Conservation (phyloP, 2,113 vertebrate genomes). For the Notothenia rossii region DNA sequence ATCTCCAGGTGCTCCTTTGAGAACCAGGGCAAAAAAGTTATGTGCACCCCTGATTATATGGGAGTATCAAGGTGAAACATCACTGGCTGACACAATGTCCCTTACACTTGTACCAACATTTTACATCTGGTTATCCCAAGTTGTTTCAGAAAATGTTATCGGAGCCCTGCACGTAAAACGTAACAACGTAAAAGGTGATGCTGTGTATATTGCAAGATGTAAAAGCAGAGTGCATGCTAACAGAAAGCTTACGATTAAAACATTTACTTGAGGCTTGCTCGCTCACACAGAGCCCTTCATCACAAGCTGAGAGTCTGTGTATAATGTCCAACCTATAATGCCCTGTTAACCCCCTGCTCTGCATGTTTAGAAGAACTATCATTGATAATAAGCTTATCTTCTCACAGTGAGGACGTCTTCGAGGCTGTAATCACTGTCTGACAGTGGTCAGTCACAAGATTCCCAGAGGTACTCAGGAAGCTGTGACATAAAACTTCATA, state of each 20-base stretch:
- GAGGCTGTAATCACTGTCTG: conserved; percentile 4
- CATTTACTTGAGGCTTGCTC: neutral
- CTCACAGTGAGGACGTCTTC: conserved; percentile 16
- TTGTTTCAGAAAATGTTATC: too few species aligned
- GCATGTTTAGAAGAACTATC: conserved; percentile 6
- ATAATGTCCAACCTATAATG: neutral
- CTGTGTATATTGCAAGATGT: too few species aligned
- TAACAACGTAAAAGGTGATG: too few species aligned
- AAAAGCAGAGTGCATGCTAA: too few species aligned
- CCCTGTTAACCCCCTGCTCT: conserved; percentile 14
- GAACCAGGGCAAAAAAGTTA: too few species aligned
- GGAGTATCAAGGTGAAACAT: neutral
- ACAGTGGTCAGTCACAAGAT: neutral
- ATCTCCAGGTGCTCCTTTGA: too few species aligned
- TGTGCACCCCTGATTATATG: neutral
- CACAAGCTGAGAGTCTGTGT: neutral
- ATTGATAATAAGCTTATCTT: conserved; percentile 40
- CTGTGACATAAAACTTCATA: neutral
- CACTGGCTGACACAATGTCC: neutral
- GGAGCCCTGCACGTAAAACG: too few species aligned
- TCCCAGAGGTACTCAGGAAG: neutral
- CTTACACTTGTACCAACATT: too few species aligned
- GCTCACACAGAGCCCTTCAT: neutral
- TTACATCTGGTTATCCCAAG: too few species aligned
- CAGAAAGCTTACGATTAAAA: neutral